Percentiles rank a stretch among this genome's conserved stretches.
phyloP scores from a whole-genome alignment of 2,113 vertebrate genomes.

The Melanerpes aurifrons region DNA sequence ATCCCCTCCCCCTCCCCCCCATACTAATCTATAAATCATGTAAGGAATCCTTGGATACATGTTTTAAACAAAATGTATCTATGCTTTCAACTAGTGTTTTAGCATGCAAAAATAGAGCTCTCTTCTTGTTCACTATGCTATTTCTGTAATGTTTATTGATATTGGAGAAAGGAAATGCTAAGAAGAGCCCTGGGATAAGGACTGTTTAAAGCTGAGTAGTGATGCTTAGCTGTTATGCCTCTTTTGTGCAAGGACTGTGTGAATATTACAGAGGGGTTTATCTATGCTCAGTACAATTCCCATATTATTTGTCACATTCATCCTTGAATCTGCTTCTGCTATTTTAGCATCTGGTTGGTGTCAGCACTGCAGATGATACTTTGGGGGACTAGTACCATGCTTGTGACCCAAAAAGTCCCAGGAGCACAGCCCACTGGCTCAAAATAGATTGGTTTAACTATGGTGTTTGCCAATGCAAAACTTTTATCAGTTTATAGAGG shows the following conservation, averaged over 20 bases:
- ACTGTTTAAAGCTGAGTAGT: background rate
- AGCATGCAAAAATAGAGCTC: background rate
- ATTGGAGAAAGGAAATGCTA: background rate
- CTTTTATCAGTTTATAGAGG: background rate
- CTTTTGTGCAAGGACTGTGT: background rate
- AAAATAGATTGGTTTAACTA: background rate
- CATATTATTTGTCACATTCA: background rate
- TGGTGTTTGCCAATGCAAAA: background rate
- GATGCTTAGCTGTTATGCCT: background rate
- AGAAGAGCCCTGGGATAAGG: background rate
- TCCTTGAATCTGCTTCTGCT: background rate
- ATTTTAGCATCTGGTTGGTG: background rate
- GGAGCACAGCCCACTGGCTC: background rate
- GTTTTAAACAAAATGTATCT: conserved; percentile 30
- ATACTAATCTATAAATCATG: conserved; percentile 56
- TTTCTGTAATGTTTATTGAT: conserved; percentile 40
- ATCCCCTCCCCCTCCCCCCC: background rate
- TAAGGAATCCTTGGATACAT: conserved; percentile 45
- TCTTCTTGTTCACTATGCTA: background rate
- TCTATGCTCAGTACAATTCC: background rate
- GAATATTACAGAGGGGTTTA: background rate
- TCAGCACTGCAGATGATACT: background rate
- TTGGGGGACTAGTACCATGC: background rate
- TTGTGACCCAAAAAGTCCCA: background rate
- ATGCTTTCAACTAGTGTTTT: conserved; percentile 3